Evolutionary conservation across 2,888 invertebrate genomes (phyloP), one percentile per base, ranked within the genome.

Genomic region (Phymatocera aterrima): DNA sequence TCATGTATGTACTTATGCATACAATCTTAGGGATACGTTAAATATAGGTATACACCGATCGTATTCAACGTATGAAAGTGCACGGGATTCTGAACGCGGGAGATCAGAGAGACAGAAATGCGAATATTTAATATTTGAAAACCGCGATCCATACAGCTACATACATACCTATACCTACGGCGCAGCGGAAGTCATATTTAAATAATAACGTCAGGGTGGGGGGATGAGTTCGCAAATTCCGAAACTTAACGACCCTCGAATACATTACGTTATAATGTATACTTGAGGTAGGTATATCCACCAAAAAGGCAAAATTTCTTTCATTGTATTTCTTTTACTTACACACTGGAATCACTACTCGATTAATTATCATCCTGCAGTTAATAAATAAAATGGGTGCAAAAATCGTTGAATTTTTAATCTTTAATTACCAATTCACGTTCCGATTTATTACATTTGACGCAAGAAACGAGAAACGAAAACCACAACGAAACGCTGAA

Each of bases 131-230:
- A n/a, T n/a, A n/a, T n/a, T n/a, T n/a, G n/a, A n/a, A 57, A 57
- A 57, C 57, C 57, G 15, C 57, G 10, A 57, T n/a, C n/a, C n/a
- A n/a, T n/a, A n/a, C n/a, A n/a, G n/a, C n/a, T n/a, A n/a, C n/a
- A n/a, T n/a, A n/a, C n/a, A n/a, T n/a, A n/a, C n/a, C n/a, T n/a
- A n/a, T n/a, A n/a, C n/a, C n/a, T n/a, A n/a, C n/a, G 28, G 28
- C 28, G 28, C 57, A 57, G 64, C 64, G 64, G 37, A 64, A 64
- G 64, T 64, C 37, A 31, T 64, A 64, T 37, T 64, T 37, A 64
- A 37, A 64, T 37, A 64, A 64, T 37, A 34, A 34, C 37, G 37
- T n/a, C n/a, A 64, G 34, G 34, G 6, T 34, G 6, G 21, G 4
- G 24, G 10, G 57, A 1, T 28, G 34, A 18, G 64, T 64, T 37